phyloP scores from a whole-genome alignment of 1,140 invertebrate genomes.

The Melitaea cinxia region DNA sequence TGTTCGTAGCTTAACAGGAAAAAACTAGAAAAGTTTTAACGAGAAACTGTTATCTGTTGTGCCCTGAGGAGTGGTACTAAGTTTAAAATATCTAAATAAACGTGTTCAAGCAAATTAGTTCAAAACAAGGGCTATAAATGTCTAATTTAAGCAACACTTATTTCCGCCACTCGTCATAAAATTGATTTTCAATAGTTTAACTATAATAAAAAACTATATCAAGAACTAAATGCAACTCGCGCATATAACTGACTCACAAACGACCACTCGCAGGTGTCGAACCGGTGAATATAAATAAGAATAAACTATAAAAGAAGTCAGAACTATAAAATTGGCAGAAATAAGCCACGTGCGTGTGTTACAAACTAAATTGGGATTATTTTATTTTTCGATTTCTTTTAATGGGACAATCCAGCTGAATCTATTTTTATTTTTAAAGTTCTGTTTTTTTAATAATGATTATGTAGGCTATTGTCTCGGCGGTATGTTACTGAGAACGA shows the following conservation, averaged over 20 bases:
- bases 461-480: neutral
- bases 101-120: too few species aligned
- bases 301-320: neutral
- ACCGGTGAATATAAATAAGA: conserved; percentile 26
- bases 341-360: neutral
- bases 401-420: neutral
- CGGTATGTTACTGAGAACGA: neutral
- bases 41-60: too few species aligned
- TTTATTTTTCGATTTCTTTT: neutral
- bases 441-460: neutral
- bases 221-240: conserved; percentile 3
- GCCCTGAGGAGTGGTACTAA: too few species aligned
- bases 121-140: too few species aligned
- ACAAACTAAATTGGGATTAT: neutral
- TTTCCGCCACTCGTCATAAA: neutral
- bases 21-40: too few species aligned
- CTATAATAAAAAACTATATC: too few species aligned
- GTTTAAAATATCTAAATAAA: too few species aligned
- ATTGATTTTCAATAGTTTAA: neutral
- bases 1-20: too few species aligned
- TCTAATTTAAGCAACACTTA: too few species aligned
- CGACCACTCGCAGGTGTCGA: conserved; percentile 7
- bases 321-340: conserved; percentile 6
- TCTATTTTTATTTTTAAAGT: neutral
- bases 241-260: conserved; percentile 12